A percentile compares a stretch with the other conserved stretches of the same genome.
Conservation (phyloP, 2,797 vertebrate genomes). For the Paramormyrops hopkinsi region DNA sequence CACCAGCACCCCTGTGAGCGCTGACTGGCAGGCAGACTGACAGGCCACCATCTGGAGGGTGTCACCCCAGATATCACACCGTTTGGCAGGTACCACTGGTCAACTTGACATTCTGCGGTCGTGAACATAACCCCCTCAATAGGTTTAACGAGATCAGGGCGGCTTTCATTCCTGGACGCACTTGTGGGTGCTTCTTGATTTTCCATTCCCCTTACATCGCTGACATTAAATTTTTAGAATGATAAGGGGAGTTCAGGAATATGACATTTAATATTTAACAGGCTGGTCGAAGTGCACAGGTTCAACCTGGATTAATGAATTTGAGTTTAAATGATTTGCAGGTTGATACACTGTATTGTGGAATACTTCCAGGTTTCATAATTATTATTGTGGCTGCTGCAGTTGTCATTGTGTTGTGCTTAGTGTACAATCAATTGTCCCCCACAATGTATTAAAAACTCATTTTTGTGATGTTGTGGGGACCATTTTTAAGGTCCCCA, state of each 20-base stretch:
- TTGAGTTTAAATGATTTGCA: neutral
- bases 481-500: neutral
- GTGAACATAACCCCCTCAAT: neutral
- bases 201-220: slow-evolving; percentile 9
- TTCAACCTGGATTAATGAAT: neutral
- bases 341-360: neutral
- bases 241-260: neutral
- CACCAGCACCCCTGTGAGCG: slow-evolving; percentile 37
- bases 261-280: neutral
- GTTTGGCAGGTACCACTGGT: neutral
- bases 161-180: neutral
- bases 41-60: slow-evolving; percentile 12
- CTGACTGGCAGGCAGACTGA: slow-evolving; percentile 23
- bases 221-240: slow-evolving; percentile 8
- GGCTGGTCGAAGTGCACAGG: neutral
- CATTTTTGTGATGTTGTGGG: neutral
- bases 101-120: neutral
- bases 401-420: neutral
- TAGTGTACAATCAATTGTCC: neutral
- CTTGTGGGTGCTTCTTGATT: neutral
- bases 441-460: neutral
- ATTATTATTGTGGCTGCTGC: neutral
- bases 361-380: neutral
- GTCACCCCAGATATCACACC: neutral
- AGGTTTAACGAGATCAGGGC: neutral